Evolutionary conservation across 2,113 vertebrate species (phyloP), one percentile per base, ranked within the genome.

Genomic region (Brachyhypopomus occidentalis): DNA sequence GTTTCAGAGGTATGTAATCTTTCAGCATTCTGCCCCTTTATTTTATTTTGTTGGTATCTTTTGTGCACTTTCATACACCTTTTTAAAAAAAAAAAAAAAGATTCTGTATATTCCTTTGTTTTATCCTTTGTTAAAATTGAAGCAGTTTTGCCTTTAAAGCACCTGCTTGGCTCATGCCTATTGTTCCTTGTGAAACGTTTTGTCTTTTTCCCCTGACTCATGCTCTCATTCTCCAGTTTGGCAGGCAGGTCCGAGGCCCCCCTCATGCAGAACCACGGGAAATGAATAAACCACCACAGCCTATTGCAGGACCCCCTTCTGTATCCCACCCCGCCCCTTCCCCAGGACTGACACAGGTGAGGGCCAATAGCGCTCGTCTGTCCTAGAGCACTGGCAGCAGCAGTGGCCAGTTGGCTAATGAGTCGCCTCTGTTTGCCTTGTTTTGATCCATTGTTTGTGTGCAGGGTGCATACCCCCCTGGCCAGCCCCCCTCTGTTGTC

Each of bases 211-310:
- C 41, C 41, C 56, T 78, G 48, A 16, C 16, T 52, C 25, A 7
- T 36, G 25, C 58, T 62, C 20, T 77, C 5, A 3, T 62, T 79
- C 19, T 4, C 5, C 73, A 90, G 86, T 82, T 86, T 90, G 91
- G 90, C 80, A 92, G 89, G 89, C 90, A 90, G 86, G 88, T 89
- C 87, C 88, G 90, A 92, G 93, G 95, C 95, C 94, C 95, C 94
- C 95, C 92, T 93, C 93, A 99, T 99, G 98, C 94, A 94, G 95
- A 95, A 95, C 94, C 95, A 96, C 95, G 94, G 97, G 98, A 98
- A 97, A 99, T 98, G 98, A 99, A 97, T 94, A 99, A 98, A 96
- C 95, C 96, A 93, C 96, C 97, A 92, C 97, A 98, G 95, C 94
- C 97, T 95, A 95, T 98, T 96, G 94, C 95, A 95, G 96, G 95